A percentile compares a stretch with the other conserved stretches of the same genome.
These are phyloP conservation scores for Oreochromis mossambicus DNA, from an alignment of 2,797 vertebrate genomes.

Conservation along the genomic window DNA sequence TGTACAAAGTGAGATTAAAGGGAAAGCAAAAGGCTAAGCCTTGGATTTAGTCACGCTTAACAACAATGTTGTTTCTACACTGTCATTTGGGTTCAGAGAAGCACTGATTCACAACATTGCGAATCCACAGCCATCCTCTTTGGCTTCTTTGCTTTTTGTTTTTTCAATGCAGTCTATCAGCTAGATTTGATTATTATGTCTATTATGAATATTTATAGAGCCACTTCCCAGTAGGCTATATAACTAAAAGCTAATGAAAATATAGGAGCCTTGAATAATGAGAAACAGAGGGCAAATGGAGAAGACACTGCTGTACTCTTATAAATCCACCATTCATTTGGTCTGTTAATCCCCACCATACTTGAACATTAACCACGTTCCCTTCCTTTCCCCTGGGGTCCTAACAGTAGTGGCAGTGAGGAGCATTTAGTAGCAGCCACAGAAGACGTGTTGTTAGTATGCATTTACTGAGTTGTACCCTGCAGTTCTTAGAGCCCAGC, in stretches of 20 bases:
- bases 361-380: constrained; percentile 43
- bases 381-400: background rate
- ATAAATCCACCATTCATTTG: constrained; percentile 8
- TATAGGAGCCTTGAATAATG: background rate
- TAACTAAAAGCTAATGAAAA: constrained; percentile 18
- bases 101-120: constrained; percentile 2
- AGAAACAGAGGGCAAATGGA: background rate
- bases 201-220: constrained; percentile 46
- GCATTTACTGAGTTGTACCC: constrained; percentile 56
- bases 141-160: background rate
- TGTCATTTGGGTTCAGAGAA: constrained; percentile 12
- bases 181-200: constrained; percentile 42
- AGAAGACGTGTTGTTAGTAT: constrained; percentile 63
- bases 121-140: constrained; percentile 17
- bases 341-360: background rate
- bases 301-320: background rate
- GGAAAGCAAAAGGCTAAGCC: constrained; percentile 38
- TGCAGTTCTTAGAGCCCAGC: constrained; percentile 15
- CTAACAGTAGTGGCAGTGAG: background rate
- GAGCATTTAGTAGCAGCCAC: constrained; percentile 43
- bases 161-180: constrained; percentile 7
- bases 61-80: constrained; percentile 28
- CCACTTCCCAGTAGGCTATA: background rate
- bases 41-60: constrained; percentile 41
- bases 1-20: constrained; percentile 60